Evolutionary conservation across 2,888 invertebrate species (phyloP), one percentile per base, ranked within the genome.

Genomic region (Coenonympha glycerion): DNA sequence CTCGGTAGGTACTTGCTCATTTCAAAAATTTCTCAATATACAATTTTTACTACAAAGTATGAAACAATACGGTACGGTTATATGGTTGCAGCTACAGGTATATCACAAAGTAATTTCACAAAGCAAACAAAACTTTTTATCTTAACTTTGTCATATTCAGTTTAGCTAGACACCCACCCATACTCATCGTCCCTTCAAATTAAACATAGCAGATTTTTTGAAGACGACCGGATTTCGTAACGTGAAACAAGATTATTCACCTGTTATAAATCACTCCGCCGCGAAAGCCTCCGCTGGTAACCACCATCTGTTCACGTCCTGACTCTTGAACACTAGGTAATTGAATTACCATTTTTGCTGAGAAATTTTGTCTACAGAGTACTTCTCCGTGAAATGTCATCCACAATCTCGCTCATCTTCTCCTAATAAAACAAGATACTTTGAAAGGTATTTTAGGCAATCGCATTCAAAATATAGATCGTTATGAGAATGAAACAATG

Each of bases 201-300:
- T 65, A 63, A 65, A 64, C 59, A 64, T 39, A 39, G 61, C 64
- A 64, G 61, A 64, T 63, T 61, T 53, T 55, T 34, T 53, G 37
- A 30, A 49, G 37, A 26, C 48, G 69, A 63, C 73, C 74, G 74
- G 77, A 79, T 76, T 77, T 73, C 65, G 77, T 77, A 80, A 82
- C 69, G 66, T 71, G 73, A 78, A 68, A 71, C 75, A 67, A 64
- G 71, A 72, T 73, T 74, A 74, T 73, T 79, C 76, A 78, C 76
- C 73, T 80, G 79, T 73, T 68, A 71, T 79, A 80, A 83, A 84
- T 84, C 79, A 74, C 67, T 61, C 62, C 52, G 46, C 22, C 39
- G 52, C 47, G 39, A 56, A 53, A 44, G 41, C 60, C 58, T 54
- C 37, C 37, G n/a, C 30, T 8, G 48, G 16, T 18, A 18, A n/a